Evolutionary conservation across 2,797 vertebrate genomes (phyloP).

Genomic region (Uromys caudimaculatus): DNA sequence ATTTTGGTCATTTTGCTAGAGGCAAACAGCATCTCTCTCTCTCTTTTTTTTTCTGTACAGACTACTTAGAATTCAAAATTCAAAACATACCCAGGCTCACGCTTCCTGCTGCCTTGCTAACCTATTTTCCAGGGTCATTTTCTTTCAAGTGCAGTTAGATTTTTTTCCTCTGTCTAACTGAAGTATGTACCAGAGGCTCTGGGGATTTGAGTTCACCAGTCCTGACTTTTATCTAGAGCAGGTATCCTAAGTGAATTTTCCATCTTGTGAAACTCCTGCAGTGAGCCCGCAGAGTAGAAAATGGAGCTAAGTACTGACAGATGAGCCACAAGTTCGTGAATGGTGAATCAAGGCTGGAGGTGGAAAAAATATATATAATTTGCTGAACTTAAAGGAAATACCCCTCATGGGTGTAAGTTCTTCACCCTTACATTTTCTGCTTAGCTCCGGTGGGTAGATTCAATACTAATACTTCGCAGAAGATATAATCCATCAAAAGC

Average conservation of each 20-base stretch:
- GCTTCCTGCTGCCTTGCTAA: constrained; percentile 74
- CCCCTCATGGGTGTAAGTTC: constrained; percentile 51
- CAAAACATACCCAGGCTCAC: constrained; percentile 71
- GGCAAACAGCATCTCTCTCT: constrained; percentile 73
- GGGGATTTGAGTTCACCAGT: constrained; percentile 70
- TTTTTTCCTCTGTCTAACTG: constrained; percentile 74
- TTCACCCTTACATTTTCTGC: constrained; percentile 46
- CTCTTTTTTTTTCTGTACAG: constrained; percentile 64
- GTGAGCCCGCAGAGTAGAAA: constrained; percentile 69
- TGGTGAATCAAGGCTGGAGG: constrained; percentile 62
- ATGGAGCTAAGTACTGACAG: constrained; percentile 75
- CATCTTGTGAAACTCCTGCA: constrained; percentile 79
- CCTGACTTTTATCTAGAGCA: constrained; percentile 78
- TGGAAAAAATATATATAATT: constrained; percentile 71
- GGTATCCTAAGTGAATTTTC: constrained; percentile 78
- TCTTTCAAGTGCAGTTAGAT: constrained; percentile 78
- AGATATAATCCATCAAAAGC: background rate
- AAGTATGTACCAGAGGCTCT: constrained; percentile 76
- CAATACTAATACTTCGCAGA: background rate
- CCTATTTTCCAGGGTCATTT: constrained; percentile 79
- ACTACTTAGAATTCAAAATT: constrained; percentile 79
- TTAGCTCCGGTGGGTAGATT: constrained; percentile 41
- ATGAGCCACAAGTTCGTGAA: constrained; percentile 32
- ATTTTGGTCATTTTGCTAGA: constrained; percentile 76
- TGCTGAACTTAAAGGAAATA: constrained; percentile 62